Conservation (phyloP, 1,140 invertebrate genomes). For the Neodiprion virginianus region DNA sequence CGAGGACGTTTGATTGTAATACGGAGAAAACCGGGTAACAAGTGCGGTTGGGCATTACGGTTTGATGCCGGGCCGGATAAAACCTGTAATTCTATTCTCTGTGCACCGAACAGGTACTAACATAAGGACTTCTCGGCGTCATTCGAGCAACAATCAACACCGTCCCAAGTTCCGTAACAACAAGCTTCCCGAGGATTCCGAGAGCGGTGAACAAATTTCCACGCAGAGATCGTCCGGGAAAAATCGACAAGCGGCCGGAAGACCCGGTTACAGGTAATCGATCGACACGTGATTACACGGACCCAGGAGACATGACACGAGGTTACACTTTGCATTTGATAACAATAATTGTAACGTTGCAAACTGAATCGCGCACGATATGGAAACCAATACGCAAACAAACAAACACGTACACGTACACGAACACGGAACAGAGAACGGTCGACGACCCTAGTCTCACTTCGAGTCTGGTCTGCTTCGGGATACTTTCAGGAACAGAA, state of each 20-base stretch:
- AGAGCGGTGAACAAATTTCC: slow-evolving; percentile 42
- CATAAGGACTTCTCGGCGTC: slow-evolving; percentile 44
- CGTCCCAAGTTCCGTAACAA: slow-evolving; percentile 57
- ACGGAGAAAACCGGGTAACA: neutral
- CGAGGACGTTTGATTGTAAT: no score
- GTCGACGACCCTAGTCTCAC: neutral
- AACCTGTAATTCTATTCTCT: no score
- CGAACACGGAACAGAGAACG: neutral
- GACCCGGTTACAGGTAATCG: slow-evolving; percentile 53
- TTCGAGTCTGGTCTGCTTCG: neutral
- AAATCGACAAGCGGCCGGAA: slow-evolving; percentile 42
- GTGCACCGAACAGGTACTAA: slow-evolving; percentile 26
- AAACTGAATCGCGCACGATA: neutral
- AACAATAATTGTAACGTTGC: slow-evolving; percentile 10
- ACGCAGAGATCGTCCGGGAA: slow-evolving; percentile 39
- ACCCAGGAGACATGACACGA: neutral
- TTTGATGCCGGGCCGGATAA: no score
- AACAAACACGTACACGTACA: neutral
- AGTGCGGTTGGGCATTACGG: neutral
- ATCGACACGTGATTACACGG: slow-evolving; percentile 20
- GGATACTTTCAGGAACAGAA: slow-evolving; percentile 45
- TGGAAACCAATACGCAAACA: neutral
- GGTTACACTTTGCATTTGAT: neutral
- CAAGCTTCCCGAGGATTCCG: slow-evolving; percentile 50
- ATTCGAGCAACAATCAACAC: slow-evolving; percentile 29